A percentile compares a stretch with the other conserved stretches of the same genome.
Evolutionary conservation across 2,888 invertebrate genomes (phyloP).

Genomic region (Onchidella celtica): DNA sequence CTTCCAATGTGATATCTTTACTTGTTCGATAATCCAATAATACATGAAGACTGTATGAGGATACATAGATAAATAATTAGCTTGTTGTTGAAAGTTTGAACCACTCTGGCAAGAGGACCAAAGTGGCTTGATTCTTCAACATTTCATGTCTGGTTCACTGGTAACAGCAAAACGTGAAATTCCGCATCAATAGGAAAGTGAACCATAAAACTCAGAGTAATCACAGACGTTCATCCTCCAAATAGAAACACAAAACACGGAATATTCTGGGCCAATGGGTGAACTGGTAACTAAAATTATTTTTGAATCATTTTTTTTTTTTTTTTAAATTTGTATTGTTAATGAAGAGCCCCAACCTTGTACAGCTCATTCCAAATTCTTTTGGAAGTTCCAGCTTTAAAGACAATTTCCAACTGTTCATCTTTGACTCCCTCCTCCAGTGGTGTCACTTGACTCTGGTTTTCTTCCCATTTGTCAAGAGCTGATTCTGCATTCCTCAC

Average conservation of each 20-base stretch:
- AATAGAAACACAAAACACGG: no score
- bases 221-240: no score
- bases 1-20: no score
- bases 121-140: conserved; percentile 38
- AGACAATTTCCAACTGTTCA: conserved; percentile 92
- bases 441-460: conserved; percentile 83
- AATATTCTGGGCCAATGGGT: no score
- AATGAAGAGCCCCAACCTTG: no score
- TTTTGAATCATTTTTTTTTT: no score
- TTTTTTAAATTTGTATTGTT: no score
- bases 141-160: conserved; percentile 4
- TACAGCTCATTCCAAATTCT: conserved; percentile 99
- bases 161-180: conserved; percentile 4
- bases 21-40: no score
- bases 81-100: conserved; percentile 34
- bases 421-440: conserved; percentile 89
- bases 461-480: conserved; percentile 88
- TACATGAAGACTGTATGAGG: no score
- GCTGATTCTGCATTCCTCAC: conserved; percentile 87
- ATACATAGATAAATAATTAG: no score
- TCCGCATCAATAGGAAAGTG: background rate
- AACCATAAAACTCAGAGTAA: no score
- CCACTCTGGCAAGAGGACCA: background rate
- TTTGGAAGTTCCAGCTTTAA: conserved; percentile 89
- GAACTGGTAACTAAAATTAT: no score